Evolutionary conservation across 37 sponge, comb jelly and placozoan genomes (phyloP).

Genomic region (Beroe ovata): DNA sequence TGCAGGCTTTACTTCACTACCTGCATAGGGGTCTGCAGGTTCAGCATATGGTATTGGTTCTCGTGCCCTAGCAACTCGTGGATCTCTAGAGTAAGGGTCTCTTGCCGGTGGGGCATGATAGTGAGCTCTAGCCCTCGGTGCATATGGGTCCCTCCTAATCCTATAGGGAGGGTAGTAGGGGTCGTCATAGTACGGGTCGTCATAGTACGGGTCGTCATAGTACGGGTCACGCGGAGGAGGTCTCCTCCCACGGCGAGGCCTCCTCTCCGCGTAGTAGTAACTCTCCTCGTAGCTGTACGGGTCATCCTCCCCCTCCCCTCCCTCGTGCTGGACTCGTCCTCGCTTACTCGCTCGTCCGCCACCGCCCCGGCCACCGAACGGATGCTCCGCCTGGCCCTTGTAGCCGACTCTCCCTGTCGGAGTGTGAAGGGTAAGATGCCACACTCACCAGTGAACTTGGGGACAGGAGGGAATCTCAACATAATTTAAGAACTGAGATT

Average conservation of each 20-base stretch:
- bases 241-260: neutral
- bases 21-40: neutral
- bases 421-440: no score
- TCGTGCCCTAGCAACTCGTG: neutral
- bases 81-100: constrained; percentile 1
- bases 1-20: no score
- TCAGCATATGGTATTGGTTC: neutral
- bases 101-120: neutral
- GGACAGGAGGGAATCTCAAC: no score
- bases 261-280: neutral
- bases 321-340: neutral
- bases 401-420: no score
- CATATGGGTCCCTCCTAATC: neutral
- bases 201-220: constrained; percentile 38
- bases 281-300: constrained; percentile 12
- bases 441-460: no score
- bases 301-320: constrained; percentile 39
- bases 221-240: constrained; percentile 17
- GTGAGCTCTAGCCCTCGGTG: neutral
- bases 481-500: no score
- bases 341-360: neutral
- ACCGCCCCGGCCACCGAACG: neutral
- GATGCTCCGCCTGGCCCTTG: no score
- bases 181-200: constrained; percentile 51
- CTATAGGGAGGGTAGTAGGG: neutral